Base-by-base conservation (phyloP, 2,888 invertebrate species). In the Diadegma fenestrale region DNA sequence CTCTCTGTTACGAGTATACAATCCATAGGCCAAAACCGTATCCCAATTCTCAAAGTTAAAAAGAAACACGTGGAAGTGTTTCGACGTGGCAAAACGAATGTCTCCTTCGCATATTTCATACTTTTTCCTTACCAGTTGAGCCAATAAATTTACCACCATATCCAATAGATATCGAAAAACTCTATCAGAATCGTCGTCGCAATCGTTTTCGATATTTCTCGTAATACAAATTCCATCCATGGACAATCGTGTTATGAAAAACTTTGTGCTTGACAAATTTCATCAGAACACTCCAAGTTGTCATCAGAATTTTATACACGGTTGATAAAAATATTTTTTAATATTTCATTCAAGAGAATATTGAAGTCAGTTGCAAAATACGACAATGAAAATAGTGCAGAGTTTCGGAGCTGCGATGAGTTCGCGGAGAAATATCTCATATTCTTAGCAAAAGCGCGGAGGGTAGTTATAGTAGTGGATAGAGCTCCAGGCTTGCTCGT, bases 401-500 rank as follows among this genome's bases (percentile, higher is more conserved):
- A 43, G 41, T 58, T 30, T n/a, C 26, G 45, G 19, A 78, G 26
- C 58, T 69, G 22, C 45, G 68, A 78, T 69, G 68, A 78, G 68
- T 69, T 69, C 26, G 68, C 45, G n/a, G 58, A 69, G 26, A 30
- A 68, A 78, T 85, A 85, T 86, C 75, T 84, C 84, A 84, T 85
- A 88, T 87, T 90, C 87, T 89, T 61, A 71, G 63, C n/a, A 41
- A 58, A 64, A 68, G 51, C 33, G 51, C 33, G 41, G 19, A 37
- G 66, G 80, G 80, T 73, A 43, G 80, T 64, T 64, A 26, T 22
- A 68, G 61, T 22, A 45, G 48, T 37, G 30, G 48, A 48, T 76
- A 64, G 12, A 33, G 64, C 48, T 48, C 63, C 30, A 61, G 30
- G 43, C 61, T 73, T n/a, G 58, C 33, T 30, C 61, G 48, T 69